These are phyloP conservation scores for Erebia aethiops DNA, from an alignment of 2,888 invertebrate genomes.

Conservation along the genomic window DNA sequence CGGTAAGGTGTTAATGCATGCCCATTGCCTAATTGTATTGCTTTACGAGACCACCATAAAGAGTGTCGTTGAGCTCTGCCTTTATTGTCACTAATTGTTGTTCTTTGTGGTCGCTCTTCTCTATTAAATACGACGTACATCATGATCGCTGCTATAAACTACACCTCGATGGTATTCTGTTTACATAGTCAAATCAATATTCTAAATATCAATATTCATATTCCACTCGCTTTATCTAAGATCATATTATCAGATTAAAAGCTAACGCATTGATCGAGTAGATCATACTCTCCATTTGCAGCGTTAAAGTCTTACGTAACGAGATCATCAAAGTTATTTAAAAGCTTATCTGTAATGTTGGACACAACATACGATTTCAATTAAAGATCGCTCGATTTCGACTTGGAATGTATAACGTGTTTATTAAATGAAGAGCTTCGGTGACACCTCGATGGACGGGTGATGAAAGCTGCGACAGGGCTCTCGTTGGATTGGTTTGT, in stretches of 20 bases:
- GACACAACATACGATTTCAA: slow-evolving; percentile 81
- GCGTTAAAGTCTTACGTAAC: slow-evolving; percentile 44
- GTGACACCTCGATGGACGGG: slow-evolving; percentile 43
- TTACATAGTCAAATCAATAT: slow-evolving; percentile 7
- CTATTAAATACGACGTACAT: slow-evolving; percentile 29
- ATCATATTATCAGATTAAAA: slow-evolving; percentile 9
- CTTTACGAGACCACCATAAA: slow-evolving; percentile 75
- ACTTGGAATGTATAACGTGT: slow-evolving; percentile 67
- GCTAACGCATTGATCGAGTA: slow-evolving; percentile 15
- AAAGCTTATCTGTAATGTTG: slow-evolving; percentile 68
- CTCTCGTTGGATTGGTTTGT: slow-evolving; percentile 61
- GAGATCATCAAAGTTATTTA: slow-evolving; percentile 57
- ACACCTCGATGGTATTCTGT: neutral
- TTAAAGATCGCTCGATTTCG: slow-evolving; percentile 75
- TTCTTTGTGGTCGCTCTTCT: slow-evolving; percentile 53
- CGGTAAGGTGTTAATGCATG: slow-evolving; percentile 77
- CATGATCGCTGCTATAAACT: slow-evolving; percentile 24
- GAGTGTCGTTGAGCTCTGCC: slow-evolving; percentile 55
- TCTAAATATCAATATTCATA: neutral
- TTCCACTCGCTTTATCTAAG: neutral
- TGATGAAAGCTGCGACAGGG: slow-evolving; percentile 49
- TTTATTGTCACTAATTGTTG: slow-evolving; percentile 73
- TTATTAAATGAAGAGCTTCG: slow-evolving; percentile 59
- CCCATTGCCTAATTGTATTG: slow-evolving; percentile 80
- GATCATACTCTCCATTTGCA: slow-evolving; percentile 29